A percentile compares a stretch with the other conserved stretches of the same genome.
Evolutionary conservation across 2,888 invertebrate genomes (phyloP).

Genomic region (Entomobrya proxima): DNA sequence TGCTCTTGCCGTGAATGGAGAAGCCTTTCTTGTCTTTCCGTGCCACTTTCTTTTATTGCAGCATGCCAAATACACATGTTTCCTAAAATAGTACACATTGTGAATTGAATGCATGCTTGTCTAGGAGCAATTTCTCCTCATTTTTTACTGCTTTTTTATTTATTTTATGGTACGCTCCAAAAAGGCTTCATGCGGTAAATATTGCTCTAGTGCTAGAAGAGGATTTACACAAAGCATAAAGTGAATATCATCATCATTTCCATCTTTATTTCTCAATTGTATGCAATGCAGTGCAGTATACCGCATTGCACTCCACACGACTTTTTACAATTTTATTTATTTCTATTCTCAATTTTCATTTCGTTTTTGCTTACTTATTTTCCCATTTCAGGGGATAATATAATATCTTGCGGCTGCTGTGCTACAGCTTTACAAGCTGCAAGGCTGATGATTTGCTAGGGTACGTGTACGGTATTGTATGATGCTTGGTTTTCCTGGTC

Average conservation of each 20-base stretch:
- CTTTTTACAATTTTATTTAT: background rate
- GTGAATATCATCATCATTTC: conserved; percentile 21
- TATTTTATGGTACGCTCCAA: background rate
- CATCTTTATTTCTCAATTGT: conserved; percentile 5
- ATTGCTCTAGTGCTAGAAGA: background rate
- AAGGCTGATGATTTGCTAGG: too few relatives aligned
- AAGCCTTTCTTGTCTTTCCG: background rate
- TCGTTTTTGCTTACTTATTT: background rate
- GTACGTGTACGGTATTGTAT: too few relatives aligned
- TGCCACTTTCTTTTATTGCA: background rate
- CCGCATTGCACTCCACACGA: too few relatives aligned
- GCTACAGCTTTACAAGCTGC: too few relatives aligned
- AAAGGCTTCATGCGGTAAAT: too few relatives aligned
- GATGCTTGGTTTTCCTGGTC: background rate
- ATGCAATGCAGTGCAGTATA: background rate
- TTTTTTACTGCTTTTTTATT: background rate
- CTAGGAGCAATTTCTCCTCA: background rate
- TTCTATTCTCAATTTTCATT: background rate
- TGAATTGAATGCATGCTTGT: background rate
- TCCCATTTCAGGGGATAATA: too few relatives aligned
- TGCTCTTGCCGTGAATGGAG: background rate
- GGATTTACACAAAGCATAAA: background rate
- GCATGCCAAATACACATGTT: conserved; percentile 13
- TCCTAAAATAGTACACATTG: background rate
- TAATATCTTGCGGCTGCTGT: too few relatives aligned